Evolutionary conservation across 2,797 vertebrate species (phyloP).

Genomic region (Peromyscus aztecus): DNA sequence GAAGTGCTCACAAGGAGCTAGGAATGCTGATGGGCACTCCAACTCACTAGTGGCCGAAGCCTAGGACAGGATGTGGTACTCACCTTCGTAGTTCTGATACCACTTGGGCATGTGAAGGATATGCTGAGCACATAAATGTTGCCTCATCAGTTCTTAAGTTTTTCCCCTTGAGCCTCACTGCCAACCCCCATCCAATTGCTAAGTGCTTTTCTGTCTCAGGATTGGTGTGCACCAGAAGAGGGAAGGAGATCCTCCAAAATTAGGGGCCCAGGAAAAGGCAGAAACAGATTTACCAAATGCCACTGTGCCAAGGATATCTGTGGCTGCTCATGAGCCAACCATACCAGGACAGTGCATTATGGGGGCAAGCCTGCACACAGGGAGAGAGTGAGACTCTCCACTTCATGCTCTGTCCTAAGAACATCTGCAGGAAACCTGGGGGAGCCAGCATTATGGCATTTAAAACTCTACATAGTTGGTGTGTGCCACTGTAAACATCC

Average conservation of each 20-base stretch:
- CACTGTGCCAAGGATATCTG: background rate
- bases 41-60: background rate
- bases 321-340: background rate
- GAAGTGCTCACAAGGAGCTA: background rate
- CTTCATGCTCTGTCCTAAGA: background rate
- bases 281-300: background rate
- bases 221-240: background rate
- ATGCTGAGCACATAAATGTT: background rate
- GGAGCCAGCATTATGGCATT: background rate
- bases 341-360: no score
- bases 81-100: background rate
- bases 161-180: background rate
- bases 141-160: background rate
- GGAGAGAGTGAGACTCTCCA: background rate
- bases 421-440: background rate
- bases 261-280: background rate
- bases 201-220: background rate
- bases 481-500: no score
- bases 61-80: background rate
- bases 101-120: background rate
- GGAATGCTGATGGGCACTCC: background rate
- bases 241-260: background rate
- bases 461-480: fast-evolving
- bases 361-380: background rate
- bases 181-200: background rate